These are phyloP conservation scores for Luperina testacea DNA, from an alignment of 2,888 invertebrate species.

Conservation along the genomic window DNA sequence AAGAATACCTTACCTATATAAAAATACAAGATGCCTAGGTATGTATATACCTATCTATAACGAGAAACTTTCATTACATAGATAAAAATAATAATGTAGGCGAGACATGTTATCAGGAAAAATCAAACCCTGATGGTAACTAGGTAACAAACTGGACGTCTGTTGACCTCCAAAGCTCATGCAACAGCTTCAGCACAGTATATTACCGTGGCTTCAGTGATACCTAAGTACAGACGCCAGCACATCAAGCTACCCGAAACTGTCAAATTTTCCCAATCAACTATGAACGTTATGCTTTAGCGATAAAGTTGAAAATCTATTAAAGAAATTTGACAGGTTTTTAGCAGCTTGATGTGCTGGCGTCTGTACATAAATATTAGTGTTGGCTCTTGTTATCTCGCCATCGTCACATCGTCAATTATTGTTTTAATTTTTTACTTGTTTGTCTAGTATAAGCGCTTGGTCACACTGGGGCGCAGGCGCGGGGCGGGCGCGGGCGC, in stretches of 20 bases:
- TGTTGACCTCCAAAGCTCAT: constrained; percentile 6
- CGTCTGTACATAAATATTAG: constrained; percentile 1
- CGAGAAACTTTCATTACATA: background rate
- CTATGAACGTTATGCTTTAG: too few species aligned
- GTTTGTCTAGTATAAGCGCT: too few species aligned
- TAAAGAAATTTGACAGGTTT: too few species aligned
- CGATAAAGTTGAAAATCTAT: too few species aligned
- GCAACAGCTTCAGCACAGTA: background rate
- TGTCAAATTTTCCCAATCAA: too few species aligned
- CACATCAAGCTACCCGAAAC: too few species aligned
- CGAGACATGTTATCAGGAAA: background rate
- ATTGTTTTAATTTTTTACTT: background rate
- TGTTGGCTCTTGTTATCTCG: background rate
- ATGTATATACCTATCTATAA: background rate
- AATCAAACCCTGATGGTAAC: background rate
- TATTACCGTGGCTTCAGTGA: too few species aligned
- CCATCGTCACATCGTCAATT: too few species aligned
- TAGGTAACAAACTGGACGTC: too few species aligned
- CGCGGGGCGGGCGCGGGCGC: too few species aligned
- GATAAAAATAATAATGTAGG: background rate
- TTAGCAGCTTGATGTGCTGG: too few species aligned
- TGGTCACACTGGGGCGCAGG: too few species aligned
- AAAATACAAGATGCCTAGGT: background rate
- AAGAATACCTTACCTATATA: background rate
- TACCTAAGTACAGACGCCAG: background rate